Base-by-base conservation (phyloP, 2,888 invertebrate genomes). In the Chrysolina haemoptera region DNA sequence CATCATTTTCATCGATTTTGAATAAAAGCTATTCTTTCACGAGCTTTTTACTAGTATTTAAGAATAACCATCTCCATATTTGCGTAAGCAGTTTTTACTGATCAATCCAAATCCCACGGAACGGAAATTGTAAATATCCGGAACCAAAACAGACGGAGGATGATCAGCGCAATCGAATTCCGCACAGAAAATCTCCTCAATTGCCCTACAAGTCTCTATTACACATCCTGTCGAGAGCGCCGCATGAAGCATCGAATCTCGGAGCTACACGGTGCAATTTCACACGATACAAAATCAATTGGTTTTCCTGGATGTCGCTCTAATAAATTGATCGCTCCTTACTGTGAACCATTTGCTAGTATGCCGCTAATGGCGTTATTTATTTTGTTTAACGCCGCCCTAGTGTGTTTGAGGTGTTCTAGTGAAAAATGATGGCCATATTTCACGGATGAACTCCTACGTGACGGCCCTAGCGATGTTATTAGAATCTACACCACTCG, bases 361-460 rank as follows among this genome's bases (percentile, higher is more conserved):
- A 9, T 48, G 62, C 63, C 64, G 40, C 65, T 64, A 74, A 64
- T 62, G 50, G 59, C 65, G n/a, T 73, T 75, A 73, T 77, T 77
- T 75, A 75, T 77, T 75, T 77, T 72, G 68, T 73, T 70, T 70
- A 73, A 70, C 73, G 66, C 68, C 53, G 62, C 55, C 69, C 66
- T 62, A 48, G 48, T 55, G 46, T 27, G 69, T 64, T 65, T 69
- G 73, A 71, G 73, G 66, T 75, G 69, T 59, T 53, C 69, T 68
- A 16, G 72, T 82, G 82, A 83, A 82, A 83, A 83, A 83, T 81
- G 81, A 81, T 80, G 78, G 78, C 79, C 74, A 82, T 83, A 81
- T 83, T 82, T 83, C 80, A 81, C 81, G 80, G 78, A 78, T 82
- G 81, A 81, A 76, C 81, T 77, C 77, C 80, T 75, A 70, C 66